Percentiles rank a stretch among this genome's conserved stretches.
Evolutionary conservation across 2,113 vertebrate genomes (phyloP).

Genomic region (Hipposideros armiger): DNA sequence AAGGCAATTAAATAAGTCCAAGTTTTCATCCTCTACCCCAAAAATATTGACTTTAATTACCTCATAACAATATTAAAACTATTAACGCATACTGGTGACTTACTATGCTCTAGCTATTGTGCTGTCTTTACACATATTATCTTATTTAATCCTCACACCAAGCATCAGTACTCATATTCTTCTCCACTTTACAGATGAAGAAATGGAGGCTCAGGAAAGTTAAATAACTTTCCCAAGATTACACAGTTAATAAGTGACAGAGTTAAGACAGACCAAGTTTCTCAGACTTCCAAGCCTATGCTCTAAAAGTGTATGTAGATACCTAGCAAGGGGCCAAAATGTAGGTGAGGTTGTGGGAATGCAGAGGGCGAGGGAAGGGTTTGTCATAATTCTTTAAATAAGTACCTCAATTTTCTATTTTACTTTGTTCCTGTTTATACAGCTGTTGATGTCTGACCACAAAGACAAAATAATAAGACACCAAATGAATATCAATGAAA

Average conservation of each 20-base stretch:
- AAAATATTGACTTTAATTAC: background rate
- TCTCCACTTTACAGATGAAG: background rate
- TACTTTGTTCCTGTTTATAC: background rate
- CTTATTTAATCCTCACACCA: background rate
- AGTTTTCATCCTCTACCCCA: background rate
- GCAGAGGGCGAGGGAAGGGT: background rate
- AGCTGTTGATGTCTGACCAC: constrained; percentile 19
- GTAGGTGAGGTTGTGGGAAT: background rate
- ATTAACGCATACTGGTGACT: background rate
- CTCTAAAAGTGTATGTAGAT: background rate
- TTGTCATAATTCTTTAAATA: background rate
- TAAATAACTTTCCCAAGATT: background rate
- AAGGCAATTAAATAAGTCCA: background rate
- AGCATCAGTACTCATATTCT: background rate
- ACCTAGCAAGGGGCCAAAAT: background rate
- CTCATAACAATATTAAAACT: background rate
- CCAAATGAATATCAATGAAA: background rate
- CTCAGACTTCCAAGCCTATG: background rate
- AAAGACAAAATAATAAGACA: constrained; percentile 35
- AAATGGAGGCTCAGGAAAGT: background rate
- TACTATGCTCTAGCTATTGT: background rate
- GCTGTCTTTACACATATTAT: background rate
- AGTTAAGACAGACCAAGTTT: background rate
- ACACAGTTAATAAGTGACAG: background rate
- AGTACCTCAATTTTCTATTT: background rate